Evolutionary conservation across 2,797 vertebrate genomes (phyloP).

Genomic region (Myiotriccus ornatus): DNA sequence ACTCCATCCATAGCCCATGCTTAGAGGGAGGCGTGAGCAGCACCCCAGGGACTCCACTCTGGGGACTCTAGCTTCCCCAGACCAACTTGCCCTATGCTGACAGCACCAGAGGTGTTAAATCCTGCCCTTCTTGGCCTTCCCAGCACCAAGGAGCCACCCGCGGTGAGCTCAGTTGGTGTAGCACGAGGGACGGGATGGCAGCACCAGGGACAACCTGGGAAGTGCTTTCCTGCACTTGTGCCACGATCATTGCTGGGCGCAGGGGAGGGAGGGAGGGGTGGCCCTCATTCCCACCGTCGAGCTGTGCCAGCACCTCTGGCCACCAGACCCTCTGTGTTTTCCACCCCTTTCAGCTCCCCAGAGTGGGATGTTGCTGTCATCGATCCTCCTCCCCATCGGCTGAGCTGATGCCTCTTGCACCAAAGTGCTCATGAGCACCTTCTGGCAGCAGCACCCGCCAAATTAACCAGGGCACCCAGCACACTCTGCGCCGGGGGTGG

Average conservation of each 20-base stretch:
- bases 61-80: not conserved
- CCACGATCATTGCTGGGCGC: fast-evolving
- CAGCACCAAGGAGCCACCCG: not conserved
- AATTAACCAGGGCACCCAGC: fast-evolving
- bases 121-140: not conserved
- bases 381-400: fast-evolving
- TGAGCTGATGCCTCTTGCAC: not conserved
- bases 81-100: fast-evolving
- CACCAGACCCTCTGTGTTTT: not conserved
- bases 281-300: fast-evolving
- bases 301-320: not conserved
- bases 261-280: too few species aligned
- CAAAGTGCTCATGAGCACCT: fast-evolving
- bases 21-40: not conserved
- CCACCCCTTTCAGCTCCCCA: not conserved
- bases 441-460: fast-evolving
- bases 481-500: fast-evolving
- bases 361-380: not conserved
- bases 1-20: not conserved
- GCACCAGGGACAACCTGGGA: fast-evolving
- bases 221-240: not conserved
- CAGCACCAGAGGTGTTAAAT: not conserved
- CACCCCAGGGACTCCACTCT: fast-evolving
- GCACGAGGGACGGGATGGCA: not conserved
- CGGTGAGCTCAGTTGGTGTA: not conserved